Evolutionary conservation across 2,888 invertebrate species (phyloP), one percentile per base, ranked within the genome.

Genomic region (Cheilosia grossa): DNA sequence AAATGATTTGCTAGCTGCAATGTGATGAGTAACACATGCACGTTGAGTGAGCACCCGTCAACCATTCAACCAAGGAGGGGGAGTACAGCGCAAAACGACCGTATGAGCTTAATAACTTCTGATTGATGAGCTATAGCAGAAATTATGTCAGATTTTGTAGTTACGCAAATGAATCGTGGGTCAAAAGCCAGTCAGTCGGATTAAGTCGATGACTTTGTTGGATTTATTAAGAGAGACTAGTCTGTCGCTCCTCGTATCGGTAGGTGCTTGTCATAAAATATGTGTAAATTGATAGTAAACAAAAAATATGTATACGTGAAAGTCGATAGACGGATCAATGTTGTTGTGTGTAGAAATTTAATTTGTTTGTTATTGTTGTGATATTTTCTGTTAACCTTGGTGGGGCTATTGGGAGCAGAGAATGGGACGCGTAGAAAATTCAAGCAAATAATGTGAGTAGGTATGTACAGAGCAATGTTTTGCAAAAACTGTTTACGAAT

Each of bases 241-340:
- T 56, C 54, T 33, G n/a, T 40, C 40, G 40, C 40, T 37, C 17
- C 17, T 19, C 21, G 13, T 3, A 15, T 21, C 27, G 27, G 27
- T 13, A 24, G 13, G 13, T 53, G 24, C 33, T 19, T 67, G 51
- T 61, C 53, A 17, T 64, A n/a, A 59, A 40, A 72, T 44, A 17
- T 49, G 59, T 47, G 79, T 58, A 27, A 66, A 73, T 73, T 79
- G 59, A 37, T 66, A 37, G 53, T 72, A 73, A 79, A 64, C 49
- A 78, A 63, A 54, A 56, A 5, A 3, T 24, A 27, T 27, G 0
- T 27, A 7, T 27, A 53, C 3, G 56, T 79, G 49, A 64, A 78
- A 64, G 72, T 64, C 42, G 47, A 67, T 66, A 56, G 49, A 59
- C 58, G 13, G 13, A 19, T 27, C 27, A 63, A 49, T 40, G 24